phyloP scores from a whole-genome alignment of 2,888 invertebrate genomes.

The Conchocele bisecta region DNA sequence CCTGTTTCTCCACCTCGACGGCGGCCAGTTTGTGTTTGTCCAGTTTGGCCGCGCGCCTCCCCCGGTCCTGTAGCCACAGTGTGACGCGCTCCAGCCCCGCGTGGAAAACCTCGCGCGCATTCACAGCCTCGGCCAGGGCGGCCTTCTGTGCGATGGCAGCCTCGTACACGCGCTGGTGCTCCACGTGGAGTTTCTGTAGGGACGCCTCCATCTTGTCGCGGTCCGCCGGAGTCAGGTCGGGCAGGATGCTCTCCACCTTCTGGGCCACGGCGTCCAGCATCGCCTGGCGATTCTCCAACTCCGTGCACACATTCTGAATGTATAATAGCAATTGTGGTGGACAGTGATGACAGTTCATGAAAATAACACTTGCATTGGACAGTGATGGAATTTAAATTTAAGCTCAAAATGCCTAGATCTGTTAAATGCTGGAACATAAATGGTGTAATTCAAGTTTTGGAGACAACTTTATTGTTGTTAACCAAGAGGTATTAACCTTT shows the following conservation, averaged over 20 bases:
- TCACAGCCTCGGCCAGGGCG: constrained; percentile 87
- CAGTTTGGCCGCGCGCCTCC: constrained; percentile 60
- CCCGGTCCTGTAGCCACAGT: constrained; percentile 90
- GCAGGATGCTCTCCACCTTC: constrained; percentile 66
- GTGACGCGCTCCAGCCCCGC: constrained; percentile 90
- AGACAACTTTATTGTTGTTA: too few species aligned
- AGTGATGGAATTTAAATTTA: too few species aligned
- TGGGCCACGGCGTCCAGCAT: constrained; percentile 87
- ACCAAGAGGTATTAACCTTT: too few species aligned
- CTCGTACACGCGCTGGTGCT: constrained; percentile 90
- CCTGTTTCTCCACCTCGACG: constrained; percentile 91
- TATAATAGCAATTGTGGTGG: too few species aligned
- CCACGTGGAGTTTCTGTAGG: constrained; percentile 88
- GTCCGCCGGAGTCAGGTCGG: constrained; percentile 89
- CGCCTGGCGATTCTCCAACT: constrained; percentile 92
- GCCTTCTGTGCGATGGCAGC: constrained; percentile 87
- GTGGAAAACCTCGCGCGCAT: constrained; percentile 89
- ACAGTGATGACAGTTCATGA: too few species aligned
- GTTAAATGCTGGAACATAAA: too few species aligned
- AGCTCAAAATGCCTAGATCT: too few species aligned
- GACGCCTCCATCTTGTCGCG: constrained; percentile 90
- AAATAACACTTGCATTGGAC: too few species aligned
- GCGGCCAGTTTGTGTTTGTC: constrained; percentile 86
- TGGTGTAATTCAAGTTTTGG: too few species aligned
- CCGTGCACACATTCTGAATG: constrained; percentile 84